Evolutionary conservation across 2,888 invertebrate genomes (phyloP).

Genomic region (Pherbina coryleti): DNA sequence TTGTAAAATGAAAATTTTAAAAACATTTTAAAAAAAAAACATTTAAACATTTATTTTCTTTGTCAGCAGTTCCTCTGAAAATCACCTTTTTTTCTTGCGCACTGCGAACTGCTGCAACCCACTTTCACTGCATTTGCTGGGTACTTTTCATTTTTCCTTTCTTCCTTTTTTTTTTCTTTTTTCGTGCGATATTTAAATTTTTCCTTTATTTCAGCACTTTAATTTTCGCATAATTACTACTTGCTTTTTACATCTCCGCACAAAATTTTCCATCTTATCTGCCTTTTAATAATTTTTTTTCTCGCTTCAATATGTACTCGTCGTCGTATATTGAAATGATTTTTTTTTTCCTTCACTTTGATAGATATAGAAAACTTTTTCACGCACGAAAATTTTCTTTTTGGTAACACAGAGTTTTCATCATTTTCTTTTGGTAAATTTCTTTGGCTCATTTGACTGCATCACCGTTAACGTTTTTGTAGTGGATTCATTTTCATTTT

Average conservation of each 20-base stretch:
- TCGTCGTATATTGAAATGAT: slow-evolving; percentile 45
- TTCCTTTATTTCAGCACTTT: slow-evolving; percentile 13
- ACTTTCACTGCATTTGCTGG: slow-evolving; percentile 8
- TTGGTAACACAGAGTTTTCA: slow-evolving; percentile 29
- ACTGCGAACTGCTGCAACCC: background rate
- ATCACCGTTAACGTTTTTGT: slow-evolving; percentile 18
- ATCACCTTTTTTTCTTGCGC: background rate
- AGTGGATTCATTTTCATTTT: background rate
- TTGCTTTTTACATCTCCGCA: slow-evolving; percentile 16
- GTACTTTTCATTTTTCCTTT: slow-evolving; percentile 1
- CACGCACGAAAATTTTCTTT: slow-evolving; percentile 47
- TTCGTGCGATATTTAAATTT: slow-evolving; percentile 34
- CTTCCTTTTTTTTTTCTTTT: background rate
- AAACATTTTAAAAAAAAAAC: no score
- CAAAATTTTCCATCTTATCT: slow-evolving; percentile 48
- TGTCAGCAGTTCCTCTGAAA: background rate
- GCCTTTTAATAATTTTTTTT: background rate
- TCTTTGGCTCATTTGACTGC: slow-evolving; percentile 19
- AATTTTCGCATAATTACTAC: background rate
- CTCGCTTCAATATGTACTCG: slow-evolving; percentile 25
- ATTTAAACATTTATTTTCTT: background rate
- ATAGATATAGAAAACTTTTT: slow-evolving; percentile 50
- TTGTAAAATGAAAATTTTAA: background rate
- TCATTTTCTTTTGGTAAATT: slow-evolving; percentile 24
- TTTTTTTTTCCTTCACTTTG: slow-evolving; percentile 42